These are phyloP conservation scores for Scaptomyza caliginosa DNA, from an alignment of 2,888 invertebrate species.

Conservation along the genomic window DNA sequence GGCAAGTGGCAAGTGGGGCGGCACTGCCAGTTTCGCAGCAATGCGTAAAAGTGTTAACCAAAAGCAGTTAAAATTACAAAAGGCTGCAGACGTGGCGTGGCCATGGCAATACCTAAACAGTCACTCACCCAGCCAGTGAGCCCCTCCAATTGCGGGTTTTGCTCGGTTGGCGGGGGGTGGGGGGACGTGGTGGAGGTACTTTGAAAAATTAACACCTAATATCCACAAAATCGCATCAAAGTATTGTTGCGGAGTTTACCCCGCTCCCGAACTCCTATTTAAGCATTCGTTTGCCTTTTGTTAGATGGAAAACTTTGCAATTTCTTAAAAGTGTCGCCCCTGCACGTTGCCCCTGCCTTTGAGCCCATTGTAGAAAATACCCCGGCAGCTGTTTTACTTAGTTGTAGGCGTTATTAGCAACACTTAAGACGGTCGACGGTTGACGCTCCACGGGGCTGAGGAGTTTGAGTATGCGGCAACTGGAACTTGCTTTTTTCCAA, in stretches of 20 bases:
- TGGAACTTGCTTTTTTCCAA: constrained; percentile 51
- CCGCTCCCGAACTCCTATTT: too few species aligned
- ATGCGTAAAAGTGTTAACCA: constrained; percentile 79
- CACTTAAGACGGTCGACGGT: constrained; percentile 60
- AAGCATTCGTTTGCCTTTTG: constrained; percentile 32
- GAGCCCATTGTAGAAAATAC: constrained; percentile 5
- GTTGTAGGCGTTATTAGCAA: constrained; percentile 78
- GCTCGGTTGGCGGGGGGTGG: background rate
- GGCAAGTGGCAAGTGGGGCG: constrained; percentile 41
- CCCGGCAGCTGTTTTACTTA: constrained; percentile 69
- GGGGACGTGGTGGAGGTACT: constrained; percentile 38
- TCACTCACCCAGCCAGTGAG: constrained; percentile 4
- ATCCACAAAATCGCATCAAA: constrained; percentile 80
- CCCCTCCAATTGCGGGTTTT: constrained; percentile 22
- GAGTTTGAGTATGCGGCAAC: constrained; percentile 7
- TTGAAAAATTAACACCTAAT: constrained; percentile 80
- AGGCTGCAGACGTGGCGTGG: constrained; percentile 55
- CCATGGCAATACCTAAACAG: constrained; percentile 62
- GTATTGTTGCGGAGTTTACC: constrained; percentile 69
- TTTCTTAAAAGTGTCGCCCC: constrained; percentile 73
- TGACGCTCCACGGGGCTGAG: background rate
- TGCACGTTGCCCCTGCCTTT: background rate
- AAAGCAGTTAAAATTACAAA: constrained; percentile 80
- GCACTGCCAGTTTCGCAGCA: constrained; percentile 61
- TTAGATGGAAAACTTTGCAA: constrained; percentile 73